A percentile compares a stretch with the other conserved stretches of the same genome.
Conservation (phyloP, 2,113 vertebrate species). For the Melanocharis versteri region DNA sequence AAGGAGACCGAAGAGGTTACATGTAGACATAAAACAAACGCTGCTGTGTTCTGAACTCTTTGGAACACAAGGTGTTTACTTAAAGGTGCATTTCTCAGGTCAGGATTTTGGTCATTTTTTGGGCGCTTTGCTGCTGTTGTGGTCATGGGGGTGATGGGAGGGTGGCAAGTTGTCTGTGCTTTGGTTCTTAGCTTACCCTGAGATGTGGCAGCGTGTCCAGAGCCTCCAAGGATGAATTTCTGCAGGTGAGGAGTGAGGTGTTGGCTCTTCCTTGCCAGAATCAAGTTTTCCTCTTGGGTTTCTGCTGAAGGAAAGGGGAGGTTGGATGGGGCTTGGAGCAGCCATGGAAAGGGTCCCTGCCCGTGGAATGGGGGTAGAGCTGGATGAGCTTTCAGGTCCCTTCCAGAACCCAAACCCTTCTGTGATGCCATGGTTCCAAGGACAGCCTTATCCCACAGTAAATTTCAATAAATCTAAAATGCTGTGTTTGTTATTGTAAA, state of each 20-base stretch:
- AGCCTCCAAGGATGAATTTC: background rate
- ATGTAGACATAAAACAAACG: constrained; percentile 57
- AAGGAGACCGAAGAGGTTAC: constrained; percentile 51
- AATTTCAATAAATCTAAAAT: accelerated
- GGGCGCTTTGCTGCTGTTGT: background rate
- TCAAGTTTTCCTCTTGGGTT: no score
- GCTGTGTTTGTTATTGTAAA: background rate
- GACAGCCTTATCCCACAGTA: background rate
- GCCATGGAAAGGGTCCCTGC: background rate
- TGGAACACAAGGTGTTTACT: background rate
- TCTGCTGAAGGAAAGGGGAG: background rate
- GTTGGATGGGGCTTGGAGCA: background rate
- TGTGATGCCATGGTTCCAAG: background rate
- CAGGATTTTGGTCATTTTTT: background rate
- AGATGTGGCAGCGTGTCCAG: accelerated
- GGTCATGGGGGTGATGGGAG: background rate
- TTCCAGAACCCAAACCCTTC: background rate
- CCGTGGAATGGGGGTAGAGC: background rate
- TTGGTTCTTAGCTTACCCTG: background rate
- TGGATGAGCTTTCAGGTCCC: background rate
- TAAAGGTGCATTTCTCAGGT: background rate
- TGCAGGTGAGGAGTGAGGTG: background rate
- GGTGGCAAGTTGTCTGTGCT: background rate
- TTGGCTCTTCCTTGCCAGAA: background rate
- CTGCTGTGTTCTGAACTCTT: background rate